Percentiles rank a stretch among this genome's conserved stretches.
Conservation (phyloP, 1,140 invertebrate species). For the Saccostrea echinata region DNA sequence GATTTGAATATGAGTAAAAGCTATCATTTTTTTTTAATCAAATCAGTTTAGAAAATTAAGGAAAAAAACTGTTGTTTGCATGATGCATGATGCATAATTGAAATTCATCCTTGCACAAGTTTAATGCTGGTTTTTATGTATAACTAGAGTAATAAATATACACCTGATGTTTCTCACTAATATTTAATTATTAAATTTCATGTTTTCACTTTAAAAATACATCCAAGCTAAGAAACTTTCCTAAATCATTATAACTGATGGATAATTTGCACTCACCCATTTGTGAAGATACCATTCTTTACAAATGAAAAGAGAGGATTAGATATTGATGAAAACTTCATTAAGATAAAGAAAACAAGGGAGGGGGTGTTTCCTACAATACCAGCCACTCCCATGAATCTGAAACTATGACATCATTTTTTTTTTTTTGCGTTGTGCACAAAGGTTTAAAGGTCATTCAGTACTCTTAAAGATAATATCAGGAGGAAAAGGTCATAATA, state of each 20-base stretch:
- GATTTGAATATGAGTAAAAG: too few relatives aligned
- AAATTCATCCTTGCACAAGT: too few relatives aligned
- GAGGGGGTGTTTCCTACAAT: neutral
- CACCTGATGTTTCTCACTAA: too few relatives aligned
- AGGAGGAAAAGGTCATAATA: neutral
- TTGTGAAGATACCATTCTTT: slow-evolving; percentile 8
- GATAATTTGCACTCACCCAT: neutral
- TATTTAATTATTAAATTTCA: too few relatives aligned
- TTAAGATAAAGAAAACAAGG: neutral
- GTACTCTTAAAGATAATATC: neutral
- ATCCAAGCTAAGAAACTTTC: too few relatives aligned
- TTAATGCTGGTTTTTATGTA: too few relatives aligned
- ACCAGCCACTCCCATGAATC: slow-evolving; percentile 7
- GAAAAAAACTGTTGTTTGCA: too few relatives aligned
- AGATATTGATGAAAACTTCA: neutral
- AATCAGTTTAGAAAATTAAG: too few relatives aligned
- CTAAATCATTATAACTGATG: neutral
- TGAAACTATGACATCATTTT: neutral
- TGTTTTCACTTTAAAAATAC: too few relatives aligned
- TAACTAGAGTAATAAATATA: too few relatives aligned
- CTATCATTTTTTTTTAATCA: too few relatives aligned
- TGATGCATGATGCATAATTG: too few relatives aligned
- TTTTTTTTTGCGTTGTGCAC: neutral
- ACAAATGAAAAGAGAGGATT: neutral
- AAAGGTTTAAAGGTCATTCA: neutral